Percentiles rank a stretch among this genome's conserved stretches.
These are phyloP conservation scores for Incurvaria masculella DNA, from an alignment of 2,888 invertebrate species.

Conservation along the genomic window DNA sequence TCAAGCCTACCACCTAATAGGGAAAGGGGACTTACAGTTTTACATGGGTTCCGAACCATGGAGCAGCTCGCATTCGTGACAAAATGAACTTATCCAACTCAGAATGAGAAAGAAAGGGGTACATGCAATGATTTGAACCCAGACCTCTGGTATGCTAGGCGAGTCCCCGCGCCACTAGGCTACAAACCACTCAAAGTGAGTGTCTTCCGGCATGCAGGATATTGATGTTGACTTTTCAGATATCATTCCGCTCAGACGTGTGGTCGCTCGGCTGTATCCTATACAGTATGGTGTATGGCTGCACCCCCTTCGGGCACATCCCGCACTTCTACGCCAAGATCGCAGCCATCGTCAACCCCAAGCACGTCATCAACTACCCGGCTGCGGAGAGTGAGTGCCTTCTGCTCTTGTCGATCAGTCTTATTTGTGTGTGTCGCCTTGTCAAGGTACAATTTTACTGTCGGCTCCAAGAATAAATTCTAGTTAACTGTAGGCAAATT, in stretches of 20 bases:
- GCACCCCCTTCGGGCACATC: conserved; percentile 88
- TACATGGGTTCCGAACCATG: too few relatives aligned
- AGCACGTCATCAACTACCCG: conserved; percentile 72
- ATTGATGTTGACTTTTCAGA: too few relatives aligned
- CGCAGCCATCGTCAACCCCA: conserved; percentile 72
- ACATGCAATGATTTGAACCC: too few relatives aligned
- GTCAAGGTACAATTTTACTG: not conserved
- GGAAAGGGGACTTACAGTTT: too few relatives aligned
- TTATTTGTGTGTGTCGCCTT: not conserved
- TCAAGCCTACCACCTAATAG: too few relatives aligned
- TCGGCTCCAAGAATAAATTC: not conserved
- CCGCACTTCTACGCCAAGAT: conserved; percentile 69
- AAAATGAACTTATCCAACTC: too few relatives aligned
- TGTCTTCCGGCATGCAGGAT: too few relatives aligned
- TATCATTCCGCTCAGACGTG: conserved; percentile 90
- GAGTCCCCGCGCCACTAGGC: too few relatives aligned
- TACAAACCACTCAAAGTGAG: too few relatives aligned
- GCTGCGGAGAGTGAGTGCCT: conserved; percentile 42
- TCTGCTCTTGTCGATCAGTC: not conserved
- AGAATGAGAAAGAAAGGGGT: too few relatives aligned
- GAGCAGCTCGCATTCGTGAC: too few relatives aligned
- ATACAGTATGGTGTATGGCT: conserved; percentile 86
- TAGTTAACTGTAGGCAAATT: not conserved
- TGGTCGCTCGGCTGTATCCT: conserved; percentile 98
- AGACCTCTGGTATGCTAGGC: too few relatives aligned